Percentiles rank a stretch among this genome's conserved stretches.
These are phyloP conservation scores for Lucilia sericata DNA, from an alignment of 1,140 invertebrate genomes.

Conservation along the genomic window DNA sequence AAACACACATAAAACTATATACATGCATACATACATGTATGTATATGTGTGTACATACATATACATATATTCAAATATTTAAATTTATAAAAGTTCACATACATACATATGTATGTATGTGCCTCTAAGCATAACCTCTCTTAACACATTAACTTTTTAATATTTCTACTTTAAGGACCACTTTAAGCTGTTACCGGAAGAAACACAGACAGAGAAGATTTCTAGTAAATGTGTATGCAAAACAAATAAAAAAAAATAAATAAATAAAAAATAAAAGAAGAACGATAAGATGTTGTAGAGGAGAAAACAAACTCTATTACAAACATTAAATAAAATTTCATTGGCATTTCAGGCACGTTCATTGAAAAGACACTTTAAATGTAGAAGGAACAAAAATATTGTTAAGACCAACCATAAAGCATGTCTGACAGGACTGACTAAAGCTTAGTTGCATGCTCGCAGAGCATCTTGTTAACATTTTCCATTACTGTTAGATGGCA, in stretches of 20 bases:
- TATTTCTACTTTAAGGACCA: too few relatives aligned
- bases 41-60: too few relatives aligned
- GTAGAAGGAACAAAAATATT: neutral
- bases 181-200: neutral
- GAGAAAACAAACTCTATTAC: neutral
- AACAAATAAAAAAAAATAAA: too few relatives aligned
- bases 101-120: neutral
- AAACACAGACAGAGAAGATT: neutral
- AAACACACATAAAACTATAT: too few relatives aligned
- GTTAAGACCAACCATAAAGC: neutral
- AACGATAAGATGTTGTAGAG: neutral
- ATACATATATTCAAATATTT: too few relatives aligned
- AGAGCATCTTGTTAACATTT: slow-evolving; percentile 14
- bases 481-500: neutral
- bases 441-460: neutral
- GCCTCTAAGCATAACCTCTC: neutral
- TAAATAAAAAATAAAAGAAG: neutral
- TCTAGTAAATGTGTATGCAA: neutral
- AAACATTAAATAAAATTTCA: slow-evolving; percentile 1
- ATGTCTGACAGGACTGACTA: neutral
- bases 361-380: neutral
- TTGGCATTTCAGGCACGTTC: slow-evolving; percentile 14
- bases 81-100: too few relatives aligned
- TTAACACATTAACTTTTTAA: slow-evolving; percentile 7
- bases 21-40: too few relatives aligned